Evolutionary conservation across 30 jellyfish, hydroid and myxozoan species (phyloP).

Genomic region (Aurelia coerulea): DNA sequence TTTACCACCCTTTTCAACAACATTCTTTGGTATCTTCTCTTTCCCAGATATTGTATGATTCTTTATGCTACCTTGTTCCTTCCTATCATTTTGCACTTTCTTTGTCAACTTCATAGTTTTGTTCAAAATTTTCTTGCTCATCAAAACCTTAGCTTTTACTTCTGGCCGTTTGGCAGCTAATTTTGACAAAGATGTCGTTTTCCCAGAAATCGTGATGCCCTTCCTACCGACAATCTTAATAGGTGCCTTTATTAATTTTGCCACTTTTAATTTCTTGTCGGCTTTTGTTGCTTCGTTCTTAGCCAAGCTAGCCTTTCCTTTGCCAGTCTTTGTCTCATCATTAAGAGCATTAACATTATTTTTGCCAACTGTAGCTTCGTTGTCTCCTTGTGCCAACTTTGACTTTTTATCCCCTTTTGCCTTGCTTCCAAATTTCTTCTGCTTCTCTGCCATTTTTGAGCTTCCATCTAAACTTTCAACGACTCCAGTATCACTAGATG

Average conservation of each 20-base stretch:
- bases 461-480: not conserved
- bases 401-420: too few species aligned
- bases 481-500: not conserved
- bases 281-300: constrained; percentile 1
- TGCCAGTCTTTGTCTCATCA: not conserved
- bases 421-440: too few species aligned
- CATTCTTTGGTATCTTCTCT: not conserved
- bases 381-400: not conserved
- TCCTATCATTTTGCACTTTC: not conserved
- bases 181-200: too few species aligned
- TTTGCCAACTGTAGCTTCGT: not conserved
- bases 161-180: too few species aligned
- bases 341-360: not conserved
- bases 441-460: too few species aligned
- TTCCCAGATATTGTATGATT: not conserved
- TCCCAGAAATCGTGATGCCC: too few species aligned
- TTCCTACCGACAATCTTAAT: not conserved
- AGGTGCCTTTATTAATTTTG: not conserved
- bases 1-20: not conserved
- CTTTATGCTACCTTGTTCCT: not conserved
- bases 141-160: not conserved
- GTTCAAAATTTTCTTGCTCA: not conserved
- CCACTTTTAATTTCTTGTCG: not conserved
- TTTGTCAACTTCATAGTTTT: not conserved
- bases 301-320: not conserved